Conservation (phyloP, 2,113 vertebrate species). For the Lepus americanus region DNA sequence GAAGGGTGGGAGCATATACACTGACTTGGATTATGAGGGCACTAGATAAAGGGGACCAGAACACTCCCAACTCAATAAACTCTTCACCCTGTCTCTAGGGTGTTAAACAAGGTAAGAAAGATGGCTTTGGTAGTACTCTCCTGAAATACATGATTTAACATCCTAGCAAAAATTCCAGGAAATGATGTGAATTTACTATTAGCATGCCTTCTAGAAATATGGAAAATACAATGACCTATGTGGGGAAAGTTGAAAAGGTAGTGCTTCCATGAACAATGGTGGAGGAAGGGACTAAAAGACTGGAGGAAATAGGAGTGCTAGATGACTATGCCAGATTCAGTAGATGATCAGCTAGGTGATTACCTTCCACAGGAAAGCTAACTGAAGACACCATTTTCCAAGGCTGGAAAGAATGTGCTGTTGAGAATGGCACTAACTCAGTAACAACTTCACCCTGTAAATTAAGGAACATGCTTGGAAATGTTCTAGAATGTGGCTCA, state of each 20-base stretch:
- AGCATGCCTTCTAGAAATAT: neutral
- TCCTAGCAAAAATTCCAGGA: neutral
- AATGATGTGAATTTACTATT: neutral
- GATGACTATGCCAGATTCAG: neutral
- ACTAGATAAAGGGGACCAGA: neutral
- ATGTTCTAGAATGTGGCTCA: neutral
- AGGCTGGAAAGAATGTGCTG: neutral
- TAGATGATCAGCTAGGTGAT: neutral
- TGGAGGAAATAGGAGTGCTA: neutral
- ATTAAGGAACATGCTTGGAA: neutral
- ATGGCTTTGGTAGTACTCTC: neutral
- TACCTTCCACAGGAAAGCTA: neutral
- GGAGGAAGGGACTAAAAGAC: neutral
- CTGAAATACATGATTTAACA: neutral
- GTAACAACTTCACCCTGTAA: neutral
- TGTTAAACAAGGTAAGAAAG: constrained; percentile 2
- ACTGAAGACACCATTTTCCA: neutral
- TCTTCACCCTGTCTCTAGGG: neutral
- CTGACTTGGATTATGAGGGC: neutral
- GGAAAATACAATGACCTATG: neutral
- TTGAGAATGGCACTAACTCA: neutral
- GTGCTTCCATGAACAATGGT: neutral
- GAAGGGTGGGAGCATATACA: no score
- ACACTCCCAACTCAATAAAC: neutral
- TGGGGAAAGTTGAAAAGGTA: neutral